Conservation (phyloP, 2,113 vertebrate species). For the Telmatochromis sp. region DNA sequence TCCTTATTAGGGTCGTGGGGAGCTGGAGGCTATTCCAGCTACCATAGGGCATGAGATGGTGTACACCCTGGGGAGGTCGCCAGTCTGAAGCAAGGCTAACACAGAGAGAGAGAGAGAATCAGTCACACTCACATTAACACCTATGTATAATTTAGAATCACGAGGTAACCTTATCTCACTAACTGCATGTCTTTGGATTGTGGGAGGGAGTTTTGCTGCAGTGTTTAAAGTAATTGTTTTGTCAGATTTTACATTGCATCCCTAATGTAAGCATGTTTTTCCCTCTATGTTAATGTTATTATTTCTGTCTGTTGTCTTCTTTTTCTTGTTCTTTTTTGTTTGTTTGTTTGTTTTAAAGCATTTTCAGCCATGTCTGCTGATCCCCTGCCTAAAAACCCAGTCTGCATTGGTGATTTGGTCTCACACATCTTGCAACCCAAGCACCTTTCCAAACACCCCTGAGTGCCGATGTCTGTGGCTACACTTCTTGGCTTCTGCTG, state of each 20-base stretch:
- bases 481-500: not conserved
- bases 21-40: not conserved
- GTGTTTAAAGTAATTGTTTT: not conserved
- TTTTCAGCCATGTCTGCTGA: conserved; percentile 11
- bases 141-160: not conserved
- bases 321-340: not conserved
- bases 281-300: not conserved
- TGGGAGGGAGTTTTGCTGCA: not conserved
- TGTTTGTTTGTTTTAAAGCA: not conserved
- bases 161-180: not conserved
- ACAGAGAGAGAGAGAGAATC: not conserved
- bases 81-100: not conserved
- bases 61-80: not conserved
- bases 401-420: not conserved
- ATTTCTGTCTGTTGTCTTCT: not conserved
- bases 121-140: not conserved
- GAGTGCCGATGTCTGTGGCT: not conserved
- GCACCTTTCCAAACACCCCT: not conserved
- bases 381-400: not conserved
- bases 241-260: not conserved
- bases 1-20: not conserved
- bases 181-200: not conserved
- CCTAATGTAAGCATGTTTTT: not conserved
- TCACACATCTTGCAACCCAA: not conserved
- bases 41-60: not conserved